Base-by-base conservation (phyloP, 2,113 vertebrate species). In the Poecile atricapillus region DNA sequence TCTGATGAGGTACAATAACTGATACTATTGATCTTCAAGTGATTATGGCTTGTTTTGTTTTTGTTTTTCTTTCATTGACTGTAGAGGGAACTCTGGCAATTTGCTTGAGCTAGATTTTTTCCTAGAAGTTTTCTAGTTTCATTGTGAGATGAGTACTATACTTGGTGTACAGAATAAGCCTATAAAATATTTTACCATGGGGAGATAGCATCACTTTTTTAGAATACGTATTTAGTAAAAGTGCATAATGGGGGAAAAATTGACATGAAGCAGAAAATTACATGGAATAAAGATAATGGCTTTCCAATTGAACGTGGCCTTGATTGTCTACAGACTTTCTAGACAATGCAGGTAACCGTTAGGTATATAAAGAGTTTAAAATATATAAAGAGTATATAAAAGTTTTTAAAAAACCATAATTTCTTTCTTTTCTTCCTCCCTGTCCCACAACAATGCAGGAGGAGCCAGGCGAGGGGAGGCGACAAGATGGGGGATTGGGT, bases 401-500 rank as follows among this genome's bases (percentile, higher is more conserved):
- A 13, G 5, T 7, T 25, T 21, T 30, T 23, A 0, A 10, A 28
- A 70, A 58, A 12, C 4, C 2, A 8, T 21, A 0, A 2, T n/a
- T 58, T 47, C 15, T 65, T 73, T 74, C 5, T 89, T 76, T 71
- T n/a, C 21, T 22, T 44, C 62, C 12, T 13, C 1, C 19, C 28
- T 13, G 3, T 11, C 62, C 49, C 4, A 0, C 44, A 62, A 28
- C 60, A 7, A 23, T 8, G 31, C 93, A 98, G 97, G 73, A 96
- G 63, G 24, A 70, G 52, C 5, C n/a, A 39, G 64, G 67, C 15
- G 13, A 86, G 31, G 81, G 82, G 30, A 70, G 62, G 39, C 0
- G 31, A 16, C 63, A 79, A 53, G 87, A 98, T 96, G 97, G 71
- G 78, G 31, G 85, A 46, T 46, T 89, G 95, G 95, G 83, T 56